Conservation (phyloP, 2,113 vertebrate genomes). For the Geococcyx californianus region DNA sequence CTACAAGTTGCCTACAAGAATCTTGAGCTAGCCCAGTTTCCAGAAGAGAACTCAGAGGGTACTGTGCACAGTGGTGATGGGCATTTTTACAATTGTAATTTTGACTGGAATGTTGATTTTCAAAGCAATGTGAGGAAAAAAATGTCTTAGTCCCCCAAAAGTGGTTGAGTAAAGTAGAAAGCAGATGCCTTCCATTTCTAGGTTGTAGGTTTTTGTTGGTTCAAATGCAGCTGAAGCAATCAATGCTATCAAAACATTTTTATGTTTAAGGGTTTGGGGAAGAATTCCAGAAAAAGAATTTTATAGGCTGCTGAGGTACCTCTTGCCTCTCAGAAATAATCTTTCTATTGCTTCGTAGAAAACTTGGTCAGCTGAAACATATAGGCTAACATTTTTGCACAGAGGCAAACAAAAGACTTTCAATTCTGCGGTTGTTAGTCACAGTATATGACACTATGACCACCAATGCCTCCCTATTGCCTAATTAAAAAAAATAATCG, state of each 20-base stretch:
- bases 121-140: neutral
- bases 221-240: neutral
- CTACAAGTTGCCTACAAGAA: neutral
- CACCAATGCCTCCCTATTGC: neutral
- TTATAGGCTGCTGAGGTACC: neutral
- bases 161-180: neutral
- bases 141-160: too few relatives aligned
- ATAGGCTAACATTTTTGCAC: neutral
- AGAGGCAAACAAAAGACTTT: neutral
- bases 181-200: neutral
- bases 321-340: neutral
- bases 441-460: neutral
- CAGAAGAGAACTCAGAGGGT: neutral
- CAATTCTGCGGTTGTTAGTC: neutral
- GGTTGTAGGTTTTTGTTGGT: neutral
- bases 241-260: neutral
- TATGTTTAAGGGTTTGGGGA: neutral
- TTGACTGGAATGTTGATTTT: neutral
- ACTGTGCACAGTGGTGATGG: neutral
- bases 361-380: neutral
- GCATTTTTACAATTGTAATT: neutral
- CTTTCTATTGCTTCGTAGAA: neutral
- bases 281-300: neutral
- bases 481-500: neutral
- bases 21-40: neutral